These are phyloP conservation scores for Malurus elegans DNA, from an alignment of 2,113 vertebrate species.

Conservation along the genomic window DNA sequence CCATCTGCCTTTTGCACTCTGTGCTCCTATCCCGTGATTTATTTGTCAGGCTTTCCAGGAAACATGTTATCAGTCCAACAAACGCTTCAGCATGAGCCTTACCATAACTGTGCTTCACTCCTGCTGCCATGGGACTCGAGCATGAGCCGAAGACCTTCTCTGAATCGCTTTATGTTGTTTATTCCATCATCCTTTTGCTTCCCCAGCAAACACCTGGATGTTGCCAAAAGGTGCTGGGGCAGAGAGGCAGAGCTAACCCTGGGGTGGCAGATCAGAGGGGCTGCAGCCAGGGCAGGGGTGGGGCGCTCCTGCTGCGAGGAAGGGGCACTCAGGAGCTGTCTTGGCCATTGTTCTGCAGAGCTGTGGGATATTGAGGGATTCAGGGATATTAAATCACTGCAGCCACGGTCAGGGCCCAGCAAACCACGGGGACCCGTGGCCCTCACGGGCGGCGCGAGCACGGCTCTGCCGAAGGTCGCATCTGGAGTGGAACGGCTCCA, in stretches of 20 bases:
- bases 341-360: background rate
- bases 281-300: background rate
- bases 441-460: background rate
- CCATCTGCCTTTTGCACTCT: background rate
- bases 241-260: background rate
- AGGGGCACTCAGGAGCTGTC: background rate
- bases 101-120: background rate
- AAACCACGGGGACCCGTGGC: background rate
- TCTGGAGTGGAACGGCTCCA: slow-evolving; percentile 44
- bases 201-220: background rate
- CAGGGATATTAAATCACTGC: background rate
- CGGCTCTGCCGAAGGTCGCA: background rate
- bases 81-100: background rate
- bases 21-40: background rate
- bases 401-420: background rate
- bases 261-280: background rate
- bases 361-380: background rate
- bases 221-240: background rate
- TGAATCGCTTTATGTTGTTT: background rate
- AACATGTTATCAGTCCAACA: background rate
- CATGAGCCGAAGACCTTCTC: background rate
- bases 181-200: background rate
- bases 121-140: background rate
- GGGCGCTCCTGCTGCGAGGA: background rate
- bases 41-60: background rate